Evolutionary conservation across 2,797 vertebrate genomes (phyloP).

Genomic region (Sebastes dallii): DNA sequence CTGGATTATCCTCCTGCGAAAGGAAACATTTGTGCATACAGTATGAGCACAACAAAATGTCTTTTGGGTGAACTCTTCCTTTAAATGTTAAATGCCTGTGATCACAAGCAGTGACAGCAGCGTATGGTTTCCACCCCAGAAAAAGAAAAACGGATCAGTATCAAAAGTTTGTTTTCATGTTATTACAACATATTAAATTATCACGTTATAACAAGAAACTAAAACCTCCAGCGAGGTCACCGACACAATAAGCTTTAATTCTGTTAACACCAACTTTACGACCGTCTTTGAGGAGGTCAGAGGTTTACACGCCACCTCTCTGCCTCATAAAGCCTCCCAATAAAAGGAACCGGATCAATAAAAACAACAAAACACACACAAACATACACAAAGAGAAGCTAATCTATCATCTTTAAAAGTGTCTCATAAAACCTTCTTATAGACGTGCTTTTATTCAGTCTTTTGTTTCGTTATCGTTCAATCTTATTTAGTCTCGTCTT

Average conservation of each 20-base stretch:
- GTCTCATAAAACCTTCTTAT: not conserved
- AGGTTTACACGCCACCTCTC: not conserved
- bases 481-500: not conserved
- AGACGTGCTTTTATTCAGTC: not conserved
- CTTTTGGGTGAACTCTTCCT: too few relatives aligned
- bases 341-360: slow-evolving; percentile 10
- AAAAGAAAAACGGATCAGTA: too few relatives aligned
- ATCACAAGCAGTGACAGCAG: too few relatives aligned
- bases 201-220: too few relatives aligned
- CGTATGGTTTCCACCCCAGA: too few relatives aligned
- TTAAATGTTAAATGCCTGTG: too few relatives aligned
- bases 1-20: too few relatives aligned
- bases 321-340: not conserved
- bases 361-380: not conserved
- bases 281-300: not conserved
- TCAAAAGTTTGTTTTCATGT: too few relatives aligned
- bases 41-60: too few relatives aligned
- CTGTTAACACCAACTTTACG: not conserved
- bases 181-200: too few relatives aligned
- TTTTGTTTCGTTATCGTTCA: not conserved
- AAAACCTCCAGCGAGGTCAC: not conserved
- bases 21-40: too few relatives aligned
- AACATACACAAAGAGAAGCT: not conserved
- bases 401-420: not conserved
- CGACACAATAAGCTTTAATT: not conserved